These are phyloP conservation scores for Hydriomena furcata DNA, from an alignment of 2,888 invertebrate genomes.

Conservation along the genomic window DNA sequence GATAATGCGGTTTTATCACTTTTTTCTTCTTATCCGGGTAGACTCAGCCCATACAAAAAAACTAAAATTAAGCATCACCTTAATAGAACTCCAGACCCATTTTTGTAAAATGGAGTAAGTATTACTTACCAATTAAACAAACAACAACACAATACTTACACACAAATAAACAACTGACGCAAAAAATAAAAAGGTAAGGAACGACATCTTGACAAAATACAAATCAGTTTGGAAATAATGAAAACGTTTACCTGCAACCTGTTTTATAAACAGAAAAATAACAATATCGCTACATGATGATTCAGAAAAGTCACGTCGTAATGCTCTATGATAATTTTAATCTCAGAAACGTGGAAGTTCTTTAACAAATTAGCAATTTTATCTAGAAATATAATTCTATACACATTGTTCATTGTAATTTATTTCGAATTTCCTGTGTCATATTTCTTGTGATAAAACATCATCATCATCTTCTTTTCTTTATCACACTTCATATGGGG, in stretches of 20 bases:
- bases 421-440: neutral
- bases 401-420: slow-evolving; percentile 11
- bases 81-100: too few species aligned
- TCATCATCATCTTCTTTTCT: too few species aligned
- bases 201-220: slow-evolving; percentile 41
- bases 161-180: slow-evolving; percentile 39
- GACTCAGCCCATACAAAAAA: too few species aligned
- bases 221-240: slow-evolving; percentile 28
- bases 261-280: slow-evolving; percentile 41
- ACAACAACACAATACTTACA: slow-evolving; percentile 47
- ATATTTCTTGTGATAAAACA: neutral
- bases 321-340: slow-evolving; percentile 44
- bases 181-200: slow-evolving; percentile 42
- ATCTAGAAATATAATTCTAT: slow-evolving; percentile 9
- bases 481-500: too few species aligned
- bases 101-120: too few species aligned
- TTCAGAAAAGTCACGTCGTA: slow-evolving; percentile 54
- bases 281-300: slow-evolving; percentile 37
- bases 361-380: slow-evolving; percentile 17
- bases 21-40: too few species aligned
- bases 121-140: slow-evolving; percentile 24
- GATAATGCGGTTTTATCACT: too few species aligned
- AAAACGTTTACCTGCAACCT: slow-evolving; percentile 9
- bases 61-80: too few species aligned
- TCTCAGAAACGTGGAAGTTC: slow-evolving; percentile 38